phyloP scores from a whole-genome alignment of 37 sponge, comb jelly and placozoan species.

The Eunapius fragilis region DNA sequence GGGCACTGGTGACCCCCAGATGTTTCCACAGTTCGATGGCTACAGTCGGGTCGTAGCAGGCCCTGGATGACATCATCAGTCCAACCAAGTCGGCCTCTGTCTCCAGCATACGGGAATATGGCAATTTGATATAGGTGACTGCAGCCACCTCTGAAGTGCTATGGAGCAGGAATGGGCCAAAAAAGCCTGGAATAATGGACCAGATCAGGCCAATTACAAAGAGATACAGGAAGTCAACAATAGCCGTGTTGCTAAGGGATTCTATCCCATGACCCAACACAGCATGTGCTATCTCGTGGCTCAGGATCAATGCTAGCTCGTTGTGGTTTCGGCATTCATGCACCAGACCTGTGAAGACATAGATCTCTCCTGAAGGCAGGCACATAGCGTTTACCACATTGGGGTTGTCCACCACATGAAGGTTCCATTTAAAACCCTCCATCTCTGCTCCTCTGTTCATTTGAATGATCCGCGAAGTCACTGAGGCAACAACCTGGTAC shows the following conservation, averaged over 20 bases:
- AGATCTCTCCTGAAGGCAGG: conserved; percentile 66
- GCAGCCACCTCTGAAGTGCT: conserved; percentile 10
- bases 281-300: conserved; percentile 73
- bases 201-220: conserved; percentile 54
- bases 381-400: conserved; percentile 52
- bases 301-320: conserved; percentile 61
- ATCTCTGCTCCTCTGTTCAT: conserved; percentile 2
- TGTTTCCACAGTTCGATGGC: conserved; percentile 30
- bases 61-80: conserved; percentile 54
- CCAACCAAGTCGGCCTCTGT: conserved; percentile 75
- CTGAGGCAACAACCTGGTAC: conserved; percentile 9
- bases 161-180: conserved; percentile 30
- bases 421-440: conserved; percentile 41
- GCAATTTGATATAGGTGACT: conserved; percentile 20
- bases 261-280: conserved; percentile 64
- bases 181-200: conserved; percentile 58
- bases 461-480: conserved; percentile 10
- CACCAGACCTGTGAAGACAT: conserved; percentile 65
- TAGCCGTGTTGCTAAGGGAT: conserved; percentile 30
- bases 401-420: conserved; percentile 51
- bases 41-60: conserved; percentile 53
- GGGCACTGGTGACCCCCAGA: background rate
- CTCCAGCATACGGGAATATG: conserved; percentile 68
- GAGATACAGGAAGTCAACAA: conserved; percentile 39
- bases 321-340: conserved; percentile 33